Conservation (phyloP, 1,140 invertebrate genomes). For the Solen grandis region DNA sequence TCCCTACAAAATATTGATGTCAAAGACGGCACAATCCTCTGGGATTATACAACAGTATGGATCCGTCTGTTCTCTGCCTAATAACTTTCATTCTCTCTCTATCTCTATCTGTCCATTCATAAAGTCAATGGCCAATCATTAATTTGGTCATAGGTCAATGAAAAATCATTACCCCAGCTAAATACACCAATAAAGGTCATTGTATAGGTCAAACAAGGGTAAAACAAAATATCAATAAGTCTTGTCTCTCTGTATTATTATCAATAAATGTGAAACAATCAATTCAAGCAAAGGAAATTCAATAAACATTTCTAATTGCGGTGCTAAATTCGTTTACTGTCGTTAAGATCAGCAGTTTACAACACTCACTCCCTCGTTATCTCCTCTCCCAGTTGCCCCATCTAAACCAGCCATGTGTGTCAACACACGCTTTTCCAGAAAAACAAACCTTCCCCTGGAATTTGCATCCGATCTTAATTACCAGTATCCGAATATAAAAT, state of each 20-base stretch:
- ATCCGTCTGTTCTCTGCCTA: constrained; percentile 5
- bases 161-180: constrained; percentile 30
- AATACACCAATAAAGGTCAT: constrained; percentile 45
- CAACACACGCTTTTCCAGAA: too few species aligned
- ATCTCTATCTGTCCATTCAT: constrained; percentile 35
- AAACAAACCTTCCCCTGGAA: too few species aligned
- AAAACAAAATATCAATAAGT: constrained; percentile 33
- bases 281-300: too few species aligned
- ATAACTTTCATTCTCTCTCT: neutral
- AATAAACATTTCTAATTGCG: too few species aligned
- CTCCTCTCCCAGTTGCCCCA: too few species aligned
- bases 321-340: too few species aligned
- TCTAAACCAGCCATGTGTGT: too few species aligned
- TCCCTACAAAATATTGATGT: constrained; percentile 60
- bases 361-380: too few species aligned
- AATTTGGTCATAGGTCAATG: constrained; percentile 53
- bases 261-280: neutral
- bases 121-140: constrained; percentile 54
- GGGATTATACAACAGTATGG: constrained; percentile 57
- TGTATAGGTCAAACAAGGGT: constrained; percentile 9
- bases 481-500: too few species aligned
- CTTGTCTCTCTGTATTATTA: neutral
- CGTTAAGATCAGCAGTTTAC: too few species aligned
- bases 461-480: too few species aligned
- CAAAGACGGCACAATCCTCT: constrained; percentile 35